phyloP scores from a whole-genome alignment of 2,113 vertebrate genomes.

The Zootoca vivipara region DNA sequence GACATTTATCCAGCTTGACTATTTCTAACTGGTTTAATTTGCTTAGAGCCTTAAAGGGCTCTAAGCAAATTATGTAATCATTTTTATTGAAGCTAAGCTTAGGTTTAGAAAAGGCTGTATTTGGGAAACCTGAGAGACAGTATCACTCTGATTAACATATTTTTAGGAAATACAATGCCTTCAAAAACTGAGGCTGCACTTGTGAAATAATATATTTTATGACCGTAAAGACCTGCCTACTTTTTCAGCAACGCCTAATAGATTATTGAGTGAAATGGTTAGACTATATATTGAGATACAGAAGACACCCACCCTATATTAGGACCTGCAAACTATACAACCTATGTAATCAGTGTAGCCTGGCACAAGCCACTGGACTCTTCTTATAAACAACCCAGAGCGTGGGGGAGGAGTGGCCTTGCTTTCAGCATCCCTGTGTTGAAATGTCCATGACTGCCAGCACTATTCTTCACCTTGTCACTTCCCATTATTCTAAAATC shows the following conservation, averaged over 20 bases:
- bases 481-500: conserved; percentile 73
- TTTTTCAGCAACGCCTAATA: neutral
- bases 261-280: neutral
- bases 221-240: neutral
- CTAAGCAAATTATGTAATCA: neutral
- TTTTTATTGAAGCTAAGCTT: neutral
- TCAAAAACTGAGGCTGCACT: neutral
- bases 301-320: neutral
- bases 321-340: neutral
- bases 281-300: neutral
- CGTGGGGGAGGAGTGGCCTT: conserved; percentile 25
- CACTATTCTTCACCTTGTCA: conserved; percentile 77
- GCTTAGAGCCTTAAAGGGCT: neutral
- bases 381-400: neutral
- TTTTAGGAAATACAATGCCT: neutral
- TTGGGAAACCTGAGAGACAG: neutral
- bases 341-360: neutral
- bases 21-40: neutral
- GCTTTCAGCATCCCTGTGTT: conserved; percentile 71
- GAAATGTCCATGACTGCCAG: conserved; percentile 71
- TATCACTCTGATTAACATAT: neutral
- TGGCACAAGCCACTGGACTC: neutral
- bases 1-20: neutral
- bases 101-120: neutral
- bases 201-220: neutral